These are phyloP conservation scores for Rhabdomys dilectus DNA, from an alignment of 2,113 vertebrate genomes.

Conservation along the genomic window DNA sequence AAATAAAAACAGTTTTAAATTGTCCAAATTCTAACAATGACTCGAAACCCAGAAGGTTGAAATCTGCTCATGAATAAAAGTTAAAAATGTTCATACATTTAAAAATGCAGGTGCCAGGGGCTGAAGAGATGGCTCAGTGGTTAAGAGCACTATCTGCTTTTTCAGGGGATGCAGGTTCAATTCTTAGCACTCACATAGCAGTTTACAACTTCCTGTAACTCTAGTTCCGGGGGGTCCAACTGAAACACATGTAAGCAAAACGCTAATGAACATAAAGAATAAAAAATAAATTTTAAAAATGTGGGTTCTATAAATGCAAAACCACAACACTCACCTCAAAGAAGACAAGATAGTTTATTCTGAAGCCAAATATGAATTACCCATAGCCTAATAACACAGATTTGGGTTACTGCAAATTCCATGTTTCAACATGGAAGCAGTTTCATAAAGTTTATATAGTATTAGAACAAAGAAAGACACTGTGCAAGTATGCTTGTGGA, in stretches of 20 bases:
- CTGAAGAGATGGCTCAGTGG: no score
- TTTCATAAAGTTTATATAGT: background rate
- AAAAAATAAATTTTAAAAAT: background rate
- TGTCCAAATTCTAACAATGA: slow-evolving; percentile 2
- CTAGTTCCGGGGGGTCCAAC: no score
- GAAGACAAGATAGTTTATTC: background rate
- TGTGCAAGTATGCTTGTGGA: background rate
- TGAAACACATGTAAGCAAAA: no score
- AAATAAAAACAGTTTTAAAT: slow-evolving; percentile 25
- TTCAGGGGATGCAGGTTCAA: no score
- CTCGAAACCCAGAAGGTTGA: slow-evolving; percentile 40
- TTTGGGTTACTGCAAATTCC: background rate
- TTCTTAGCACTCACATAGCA: no score
- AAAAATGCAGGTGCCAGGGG: background rate
- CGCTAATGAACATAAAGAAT: no score
- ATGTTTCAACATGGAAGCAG: no score
- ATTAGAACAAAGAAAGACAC: background rate
- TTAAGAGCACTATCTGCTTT: no score
- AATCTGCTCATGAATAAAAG: slow-evolving; percentile 25
- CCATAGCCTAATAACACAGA: background rate
- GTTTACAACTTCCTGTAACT: no score
- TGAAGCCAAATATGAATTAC: background rate
- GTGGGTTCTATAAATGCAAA: background rate
- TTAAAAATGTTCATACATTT: background rate
- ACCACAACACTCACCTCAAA: background rate